Evolutionary conservation across 2,113 vertebrate genomes (phyloP).

Genomic region (Passer montanus): DNA sequence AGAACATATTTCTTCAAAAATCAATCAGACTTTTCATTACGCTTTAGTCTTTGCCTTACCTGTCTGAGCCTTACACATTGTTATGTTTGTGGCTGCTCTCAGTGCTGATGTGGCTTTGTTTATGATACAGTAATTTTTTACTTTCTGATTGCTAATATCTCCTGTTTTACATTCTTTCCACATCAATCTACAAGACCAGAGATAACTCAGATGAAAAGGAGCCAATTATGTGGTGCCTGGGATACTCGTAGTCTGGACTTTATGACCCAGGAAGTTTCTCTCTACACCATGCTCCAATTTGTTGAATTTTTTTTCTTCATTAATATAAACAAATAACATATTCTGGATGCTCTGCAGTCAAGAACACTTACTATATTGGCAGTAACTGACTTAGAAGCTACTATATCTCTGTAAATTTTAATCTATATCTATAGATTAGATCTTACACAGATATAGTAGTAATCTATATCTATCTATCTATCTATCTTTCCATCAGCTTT

Average conservation of each 20-base stretch:
- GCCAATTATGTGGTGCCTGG: slow-evolving; percentile 54
- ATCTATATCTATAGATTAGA: neutral
- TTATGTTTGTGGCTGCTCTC: neutral
- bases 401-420: neutral
- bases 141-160: neutral
- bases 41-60: neutral
- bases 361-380: neutral
- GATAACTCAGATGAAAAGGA: slow-evolving; percentile 39
- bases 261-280: slow-evolving; percentile 43
- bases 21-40: neutral
- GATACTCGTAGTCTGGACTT: slow-evolving; percentile 31
- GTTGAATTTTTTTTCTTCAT: neutral
- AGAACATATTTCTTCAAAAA: neutral
- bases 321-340: slow-evolving; percentile 26
- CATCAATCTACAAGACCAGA: neutral
- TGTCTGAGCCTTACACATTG: neutral
- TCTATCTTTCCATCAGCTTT: neutral
- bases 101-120: neutral
- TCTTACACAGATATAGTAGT: too few species aligned
- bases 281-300: neutral
- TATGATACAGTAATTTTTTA: neutral
- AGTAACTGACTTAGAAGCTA: neutral
- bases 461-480: neutral
- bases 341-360: neutral
- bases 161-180: neutral